Evolutionary conservation across 2,888 invertebrate genomes (phyloP).

Genomic region (Lepidonotus clava): DNA sequence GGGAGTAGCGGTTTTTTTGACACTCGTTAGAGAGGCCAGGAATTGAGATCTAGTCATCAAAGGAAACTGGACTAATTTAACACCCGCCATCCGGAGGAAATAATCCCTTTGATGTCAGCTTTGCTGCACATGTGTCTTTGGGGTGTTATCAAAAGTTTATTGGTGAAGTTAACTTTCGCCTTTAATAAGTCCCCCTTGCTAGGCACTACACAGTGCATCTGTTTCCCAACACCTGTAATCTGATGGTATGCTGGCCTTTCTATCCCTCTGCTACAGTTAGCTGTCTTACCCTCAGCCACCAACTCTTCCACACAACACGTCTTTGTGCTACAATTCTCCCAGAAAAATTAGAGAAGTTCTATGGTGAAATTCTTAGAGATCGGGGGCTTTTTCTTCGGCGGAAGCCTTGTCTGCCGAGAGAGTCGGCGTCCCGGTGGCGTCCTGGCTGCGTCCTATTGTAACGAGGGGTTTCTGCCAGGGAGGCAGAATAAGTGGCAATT

Average conservation of each 20-base stretch:
- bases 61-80: neutral
- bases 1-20: neutral
- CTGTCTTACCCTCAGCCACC: neutral
- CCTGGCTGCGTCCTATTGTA: neutral
- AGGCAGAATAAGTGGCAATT: constrained; percentile 30
- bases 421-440: neutral
- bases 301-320: neutral
- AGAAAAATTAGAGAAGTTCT: constrained; percentile 6
- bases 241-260: no score
- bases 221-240: no score
- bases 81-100: neutral
- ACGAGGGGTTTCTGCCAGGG: constrained; percentile 16
- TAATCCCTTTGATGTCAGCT: neutral
- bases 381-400: neutral
- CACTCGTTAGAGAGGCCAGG: neutral
- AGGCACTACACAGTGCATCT: neutral
- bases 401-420: neutral
- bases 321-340: neutral
- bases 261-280: no score
- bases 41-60: constrained; percentile 12
- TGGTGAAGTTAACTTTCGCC: neutral
- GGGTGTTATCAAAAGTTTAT: neutral
- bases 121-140: neutral
- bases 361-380: neutral
- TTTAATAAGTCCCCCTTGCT: neutral